Conservation (phyloP, 2,888 invertebrate genomes). For the Acanthosepion esculentum region DNA sequence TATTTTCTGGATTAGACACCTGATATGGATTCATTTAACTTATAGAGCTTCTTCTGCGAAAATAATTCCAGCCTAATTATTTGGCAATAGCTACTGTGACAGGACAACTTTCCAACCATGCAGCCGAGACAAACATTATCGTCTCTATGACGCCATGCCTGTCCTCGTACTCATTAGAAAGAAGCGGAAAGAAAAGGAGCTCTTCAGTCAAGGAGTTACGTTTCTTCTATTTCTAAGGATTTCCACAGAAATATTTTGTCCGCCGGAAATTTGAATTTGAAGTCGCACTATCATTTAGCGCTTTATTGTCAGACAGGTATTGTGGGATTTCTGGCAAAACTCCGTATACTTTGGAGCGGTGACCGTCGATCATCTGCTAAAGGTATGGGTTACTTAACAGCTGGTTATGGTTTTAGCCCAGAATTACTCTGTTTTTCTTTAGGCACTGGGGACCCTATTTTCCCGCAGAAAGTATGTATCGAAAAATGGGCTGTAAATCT, state of each 20-base stretch:
- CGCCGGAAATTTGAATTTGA: slow-evolving; percentile 13
- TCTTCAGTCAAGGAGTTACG: background rate
- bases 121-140: no score
- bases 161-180: background rate
- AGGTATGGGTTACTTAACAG: background rate
- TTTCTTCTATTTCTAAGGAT: background rate
- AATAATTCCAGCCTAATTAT: background rate
- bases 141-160: background rate
- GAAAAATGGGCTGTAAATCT: no score
- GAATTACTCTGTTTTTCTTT: no score
- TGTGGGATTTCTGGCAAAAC: background rate
- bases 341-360: background rate
- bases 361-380: background rate
- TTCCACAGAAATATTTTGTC: background rate
- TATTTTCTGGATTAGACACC: background rate
- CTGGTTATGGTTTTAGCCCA: background rate
- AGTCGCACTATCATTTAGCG: background rate
- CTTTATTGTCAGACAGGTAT: background rate
- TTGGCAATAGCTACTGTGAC: background rate
- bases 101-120: background rate
- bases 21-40: background rate
- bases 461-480: no score
- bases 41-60: background rate
- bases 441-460: no score
- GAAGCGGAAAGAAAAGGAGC: background rate